Conservation (phyloP, 2,888 invertebrate genomes). For the Neocrepidodera transversa region DNA sequence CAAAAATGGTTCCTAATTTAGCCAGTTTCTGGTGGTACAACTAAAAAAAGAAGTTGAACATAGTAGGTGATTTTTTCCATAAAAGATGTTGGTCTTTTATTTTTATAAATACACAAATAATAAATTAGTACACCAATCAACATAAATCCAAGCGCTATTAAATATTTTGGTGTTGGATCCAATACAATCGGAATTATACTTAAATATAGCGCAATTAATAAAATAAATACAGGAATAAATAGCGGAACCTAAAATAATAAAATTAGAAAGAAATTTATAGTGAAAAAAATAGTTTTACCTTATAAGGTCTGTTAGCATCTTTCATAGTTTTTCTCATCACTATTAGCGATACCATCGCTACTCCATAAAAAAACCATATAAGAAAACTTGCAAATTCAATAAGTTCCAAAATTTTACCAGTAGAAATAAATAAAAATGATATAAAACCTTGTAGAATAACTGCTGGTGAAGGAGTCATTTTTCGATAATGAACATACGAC, state of each 20-base stretch:
- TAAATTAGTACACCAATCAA: conserved; percentile 74
- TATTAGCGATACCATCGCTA: conserved; percentile 80
- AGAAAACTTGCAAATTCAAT: conserved; percentile 89
- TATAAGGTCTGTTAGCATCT: conserved; percentile 73
- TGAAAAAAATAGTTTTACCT: conserved; percentile 62
- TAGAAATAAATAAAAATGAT: conserved; percentile 73
- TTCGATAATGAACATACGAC: conserved; percentile 77
- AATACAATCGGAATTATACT: conserved; percentile 77
- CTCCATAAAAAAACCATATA: conserved; percentile 87
- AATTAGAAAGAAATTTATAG: too few species aligned
- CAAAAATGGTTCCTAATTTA: conserved; percentile 5
- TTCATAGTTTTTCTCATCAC: conserved; percentile 75
- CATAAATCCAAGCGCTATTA: conserved; percentile 77
- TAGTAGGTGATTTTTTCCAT: conserved; percentile 70
- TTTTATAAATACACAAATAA: conserved; percentile 76
- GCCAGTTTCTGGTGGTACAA: conserved; percentile 66
- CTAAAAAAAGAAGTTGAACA: conserved; percentile 72
- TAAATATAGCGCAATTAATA: conserved; percentile 74
- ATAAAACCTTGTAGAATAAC: conserved; percentile 81
- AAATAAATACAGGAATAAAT: conserved; percentile 74
- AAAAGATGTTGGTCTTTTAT: conserved; percentile 66
- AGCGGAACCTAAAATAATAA: conserved; percentile 68
- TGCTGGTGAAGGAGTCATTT: conserved; percentile 81
- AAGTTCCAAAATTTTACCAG: conserved; percentile 76
- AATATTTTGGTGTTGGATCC: conserved; percentile 78